A percentile compares a stretch with the other conserved stretches of the same genome.
Conservation (phyloP, 2,888 invertebrate species). For the Apodemia hepburni region DNA sequence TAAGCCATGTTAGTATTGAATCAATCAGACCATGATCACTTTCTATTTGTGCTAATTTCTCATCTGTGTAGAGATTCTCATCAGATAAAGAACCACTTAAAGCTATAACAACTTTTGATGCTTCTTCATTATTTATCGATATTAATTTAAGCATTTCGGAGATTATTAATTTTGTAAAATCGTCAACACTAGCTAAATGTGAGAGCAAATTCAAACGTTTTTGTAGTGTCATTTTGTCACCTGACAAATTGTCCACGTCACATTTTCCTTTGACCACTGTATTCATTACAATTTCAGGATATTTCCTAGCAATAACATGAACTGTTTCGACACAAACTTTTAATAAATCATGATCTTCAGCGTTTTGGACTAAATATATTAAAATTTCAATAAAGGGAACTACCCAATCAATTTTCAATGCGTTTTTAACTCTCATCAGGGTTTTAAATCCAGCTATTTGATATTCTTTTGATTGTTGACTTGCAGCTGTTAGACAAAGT, state of each 20-base stretch:
- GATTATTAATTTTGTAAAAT: constrained; percentile 68
- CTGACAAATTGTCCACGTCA: constrained; percentile 50
- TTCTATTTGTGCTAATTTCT: constrained; percentile 63
- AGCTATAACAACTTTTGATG: constrained; percentile 54
- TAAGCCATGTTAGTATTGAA: constrained; percentile 56
- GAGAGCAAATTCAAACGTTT: constrained; percentile 67
- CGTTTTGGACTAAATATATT: constrained; percentile 65
- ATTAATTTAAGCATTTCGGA: constrained; percentile 64
- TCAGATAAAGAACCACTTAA: constrained; percentile 55
- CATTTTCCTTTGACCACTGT: constrained; percentile 69
- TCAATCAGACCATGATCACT: constrained; percentile 65
- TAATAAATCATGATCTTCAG: constrained; percentile 60
- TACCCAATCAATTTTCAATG: constrained; percentile 66
- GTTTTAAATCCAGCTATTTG: constrained; percentile 75
- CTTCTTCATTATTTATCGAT: constrained; percentile 42
- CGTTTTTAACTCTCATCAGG: constrained; percentile 64
- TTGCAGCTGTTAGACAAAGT: constrained; percentile 74
- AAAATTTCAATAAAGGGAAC: constrained; percentile 75
- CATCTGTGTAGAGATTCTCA: constrained; percentile 47
- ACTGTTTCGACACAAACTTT: constrained; percentile 69
- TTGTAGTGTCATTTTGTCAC: constrained; percentile 49
- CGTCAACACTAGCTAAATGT: constrained; percentile 66
- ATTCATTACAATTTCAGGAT: constrained; percentile 75
- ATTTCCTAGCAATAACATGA: constrained; percentile 71
- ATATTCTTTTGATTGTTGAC: constrained; percentile 58